phyloP scores from a whole-genome alignment of 92 coral and sea anemone species.

The Porites lobata region DNA sequence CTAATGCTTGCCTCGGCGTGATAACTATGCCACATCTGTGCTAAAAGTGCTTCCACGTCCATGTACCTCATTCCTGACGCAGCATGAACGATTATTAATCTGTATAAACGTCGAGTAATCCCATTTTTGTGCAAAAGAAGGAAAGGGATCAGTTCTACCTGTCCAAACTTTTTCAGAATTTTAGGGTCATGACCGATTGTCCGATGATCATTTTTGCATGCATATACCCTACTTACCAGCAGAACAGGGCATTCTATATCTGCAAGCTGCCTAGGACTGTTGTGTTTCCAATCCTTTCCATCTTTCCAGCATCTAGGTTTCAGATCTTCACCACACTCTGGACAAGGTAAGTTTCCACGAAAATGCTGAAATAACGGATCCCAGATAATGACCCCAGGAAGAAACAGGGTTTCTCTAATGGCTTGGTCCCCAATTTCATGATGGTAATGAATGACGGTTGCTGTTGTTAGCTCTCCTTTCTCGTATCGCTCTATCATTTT shows the following conservation, averaged over 20 bases:
- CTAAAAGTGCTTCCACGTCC: constrained; percentile 34
- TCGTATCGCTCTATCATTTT: constrained; percentile 9
- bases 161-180: constrained; percentile 34
- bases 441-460: not conserved
- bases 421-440: too few species aligned
- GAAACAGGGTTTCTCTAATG: constrained; percentile 16
- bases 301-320: constrained; percentile 55
- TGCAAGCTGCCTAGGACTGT: constrained; percentile 44
- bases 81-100: constrained; percentile 31
- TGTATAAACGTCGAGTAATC: constrained; percentile 43
- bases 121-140: constrained; percentile 33
- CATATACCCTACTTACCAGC: constrained; percentile 48
- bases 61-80: constrained; percentile 19
- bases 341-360: constrained; percentile 39
- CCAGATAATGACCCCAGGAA: constrained; percentile 51
- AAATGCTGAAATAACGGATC: constrained; percentile 44
- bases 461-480: constrained; percentile 19
- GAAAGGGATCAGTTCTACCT: constrained; percentile 37
- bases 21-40: constrained; percentile 28
- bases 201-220: constrained; percentile 41
- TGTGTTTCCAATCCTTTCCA: constrained; percentile 52
- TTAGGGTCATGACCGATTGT: constrained; percentile 36
- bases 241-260: constrained; percentile 33
- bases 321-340: constrained; percentile 42
- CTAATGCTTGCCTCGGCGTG: constrained; percentile 10